These are phyloP conservation scores for Nannobrachium achirus DNA, from an alignment of 2,113 vertebrate species.

Conservation along the genomic window DNA sequence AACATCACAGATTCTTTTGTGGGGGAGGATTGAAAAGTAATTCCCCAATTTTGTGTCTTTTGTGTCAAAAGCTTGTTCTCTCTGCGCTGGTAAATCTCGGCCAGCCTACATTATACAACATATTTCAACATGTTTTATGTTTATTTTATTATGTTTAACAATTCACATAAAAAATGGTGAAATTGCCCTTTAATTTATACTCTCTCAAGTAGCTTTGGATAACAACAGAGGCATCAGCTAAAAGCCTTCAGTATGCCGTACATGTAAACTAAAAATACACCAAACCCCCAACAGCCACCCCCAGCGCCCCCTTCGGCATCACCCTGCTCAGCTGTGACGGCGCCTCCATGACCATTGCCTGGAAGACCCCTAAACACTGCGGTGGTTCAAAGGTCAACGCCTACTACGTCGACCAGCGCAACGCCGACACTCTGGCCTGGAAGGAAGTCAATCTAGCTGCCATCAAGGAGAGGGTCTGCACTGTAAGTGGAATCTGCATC, in stretches of 20 bases:
- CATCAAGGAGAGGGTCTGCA: slow-evolving; percentile 79
- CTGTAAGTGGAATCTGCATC: slow-evolving; percentile 68
- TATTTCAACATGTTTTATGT: no score
- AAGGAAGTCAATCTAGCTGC: slow-evolving; percentile 86
- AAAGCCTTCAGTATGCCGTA: not conserved
- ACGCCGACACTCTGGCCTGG: slow-evolving; percentile 85
- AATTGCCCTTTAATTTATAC: no score
- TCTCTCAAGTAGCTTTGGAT: no score
- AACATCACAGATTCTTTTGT: no score
- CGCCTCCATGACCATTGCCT: slow-evolving; percentile 91
- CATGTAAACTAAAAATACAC: not conserved
- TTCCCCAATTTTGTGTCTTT: no score
- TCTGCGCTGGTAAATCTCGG: no score
- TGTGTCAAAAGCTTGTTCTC: no score
- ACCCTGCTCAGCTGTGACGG: slow-evolving; percentile 90
- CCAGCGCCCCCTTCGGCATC: slow-evolving; percentile 89
- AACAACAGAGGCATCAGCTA: no score
- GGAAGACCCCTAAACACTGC: slow-evolving; percentile 89
- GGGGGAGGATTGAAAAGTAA: no score
- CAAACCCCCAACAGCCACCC: slow-evolving; percentile 79
- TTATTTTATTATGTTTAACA: no score
- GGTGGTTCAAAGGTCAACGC: slow-evolving; percentile 89
- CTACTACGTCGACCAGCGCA: slow-evolving; percentile 90
- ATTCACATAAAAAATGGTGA: no score
- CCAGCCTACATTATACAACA: no score